Conservation (phyloP, 1,140 invertebrate genomes). For the Aphidius gifuensis region DNA sequence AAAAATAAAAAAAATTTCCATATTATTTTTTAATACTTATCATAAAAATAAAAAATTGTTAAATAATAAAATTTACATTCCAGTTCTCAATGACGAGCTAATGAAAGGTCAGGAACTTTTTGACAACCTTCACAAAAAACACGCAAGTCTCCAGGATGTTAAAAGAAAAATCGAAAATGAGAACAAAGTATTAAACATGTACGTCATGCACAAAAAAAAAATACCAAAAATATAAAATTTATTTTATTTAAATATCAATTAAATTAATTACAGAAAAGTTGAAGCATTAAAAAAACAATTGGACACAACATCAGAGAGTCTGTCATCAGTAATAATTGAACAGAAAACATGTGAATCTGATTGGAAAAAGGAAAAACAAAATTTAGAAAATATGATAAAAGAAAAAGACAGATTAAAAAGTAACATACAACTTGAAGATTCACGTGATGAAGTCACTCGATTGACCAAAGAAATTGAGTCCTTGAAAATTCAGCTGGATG, state of each 20-base stretch:
- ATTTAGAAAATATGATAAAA: slow-evolving; percentile 65
- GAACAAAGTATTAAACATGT: slow-evolving; percentile 67
- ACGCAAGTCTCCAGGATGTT: slow-evolving; percentile 77
- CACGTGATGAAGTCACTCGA: slow-evolving; percentile 70
- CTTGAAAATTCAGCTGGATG: slow-evolving; percentile 68
- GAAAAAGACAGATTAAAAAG: slow-evolving; percentile 61
- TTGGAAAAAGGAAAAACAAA: slow-evolving; percentile 74
- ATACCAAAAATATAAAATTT: slow-evolving; percentile 3
- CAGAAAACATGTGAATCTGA: slow-evolving; percentile 29
- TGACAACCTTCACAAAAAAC: slow-evolving; percentile 75
- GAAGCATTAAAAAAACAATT: slow-evolving; percentile 58
- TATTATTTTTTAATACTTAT: no score
- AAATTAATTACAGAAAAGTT: slow-evolving; percentile 44
- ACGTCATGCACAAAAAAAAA: slow-evolving; percentile 24
- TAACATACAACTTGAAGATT: slow-evolving; percentile 62
- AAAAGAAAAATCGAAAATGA: slow-evolving; percentile 75
- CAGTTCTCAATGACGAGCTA: slow-evolving; percentile 67
- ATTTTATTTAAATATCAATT: no score
- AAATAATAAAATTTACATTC: slow-evolving; percentile 28
- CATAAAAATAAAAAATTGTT: no score
- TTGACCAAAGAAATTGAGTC: slow-evolving; percentile 71
- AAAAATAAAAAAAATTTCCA: no score
- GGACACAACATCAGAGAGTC: slow-evolving; percentile 47
- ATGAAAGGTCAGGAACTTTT: slow-evolving; percentile 68
- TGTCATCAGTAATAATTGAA: slow-evolving; percentile 41